Evolutionary conservation across 1,140 invertebrate genomes (phyloP), one percentile per base, ranked within the genome.

Genomic region (Drosophila pachea): DNA sequence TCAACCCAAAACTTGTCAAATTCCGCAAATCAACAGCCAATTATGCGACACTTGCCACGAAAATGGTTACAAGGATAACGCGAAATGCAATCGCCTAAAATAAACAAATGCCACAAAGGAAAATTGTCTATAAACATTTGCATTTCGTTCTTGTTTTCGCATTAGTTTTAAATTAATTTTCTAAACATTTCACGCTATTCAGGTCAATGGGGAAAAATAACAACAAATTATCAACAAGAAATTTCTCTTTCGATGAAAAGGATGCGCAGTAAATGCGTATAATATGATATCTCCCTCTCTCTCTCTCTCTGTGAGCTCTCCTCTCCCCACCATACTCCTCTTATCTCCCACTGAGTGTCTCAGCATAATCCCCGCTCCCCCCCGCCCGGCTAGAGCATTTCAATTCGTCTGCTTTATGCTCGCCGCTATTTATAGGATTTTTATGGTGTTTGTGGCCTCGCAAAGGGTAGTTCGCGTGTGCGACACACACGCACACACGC

Each of bases 21-120:
- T 48, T 62, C 7, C 11, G 32, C 48, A 14, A 31, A 42, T 33
- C 32, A 52, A 55, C 31, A 61, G 54, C 48, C 61, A 61, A 61
- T 68, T 61, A 54, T 7, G 38, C 47, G 11, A 55, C 33, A 54
- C 7, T 54, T 22, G 31, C 40, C 12, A 5, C 40, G 7, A 4
- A 59, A 73, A 66, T 74, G 67, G 62, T 66, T 56, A 74, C 67
- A 74, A 74, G 73, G 73, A 74, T 74, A 48, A 47, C 40, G 31
- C 29, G 40, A 22, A 47, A 31, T 61, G 40, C 52, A 62, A 53
- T 56, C 62, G 12, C 22, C 7, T 8, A 9, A 56, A 14, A 50
- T 1, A 22, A 31, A 22, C 29, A 35, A n/a, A 40, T 43, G 35
- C 16, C 9, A 53, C n/a, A n/a, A 35, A 14, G 12, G 7, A 43